A percentile compares a stretch with the other conserved stretches of the same genome.
Conservation (phyloP, 2,888 invertebrate genomes). For the Drosophila picticornis region DNA sequence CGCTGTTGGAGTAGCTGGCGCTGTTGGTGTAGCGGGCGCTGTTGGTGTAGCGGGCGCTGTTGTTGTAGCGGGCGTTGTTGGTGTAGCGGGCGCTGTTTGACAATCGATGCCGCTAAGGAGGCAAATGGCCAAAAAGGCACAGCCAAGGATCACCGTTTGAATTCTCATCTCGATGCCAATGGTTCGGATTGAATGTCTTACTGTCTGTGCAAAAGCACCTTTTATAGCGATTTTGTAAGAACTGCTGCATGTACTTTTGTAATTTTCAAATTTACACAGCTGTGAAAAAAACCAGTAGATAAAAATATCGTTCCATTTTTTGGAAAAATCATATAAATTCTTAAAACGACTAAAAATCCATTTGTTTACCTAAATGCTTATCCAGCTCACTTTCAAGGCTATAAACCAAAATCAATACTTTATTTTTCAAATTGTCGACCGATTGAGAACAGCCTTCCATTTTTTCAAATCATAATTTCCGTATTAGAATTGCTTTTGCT, state of each 20-base stretch:
- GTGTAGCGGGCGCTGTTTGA: no score
- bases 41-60: no score
- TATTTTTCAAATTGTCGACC: not conserved
- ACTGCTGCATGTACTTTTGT: no score
- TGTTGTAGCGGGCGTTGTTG: no score
- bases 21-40: no score
- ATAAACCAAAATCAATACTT: not conserved
- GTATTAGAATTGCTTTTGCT: not conserved
- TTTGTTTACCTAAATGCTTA: not conserved
- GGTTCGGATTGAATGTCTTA: constrained; percentile 2
- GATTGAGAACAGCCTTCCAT: not conserved
- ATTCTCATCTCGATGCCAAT: constrained; percentile 20
- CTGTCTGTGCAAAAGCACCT: not conserved
- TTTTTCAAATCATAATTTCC: no score
- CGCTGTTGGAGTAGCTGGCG: no score
- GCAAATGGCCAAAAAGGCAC: no score
- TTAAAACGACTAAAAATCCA: no score
- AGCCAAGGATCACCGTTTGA: constrained; percentile 18
- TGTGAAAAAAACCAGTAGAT: not conserved
- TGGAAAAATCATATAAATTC: no score
- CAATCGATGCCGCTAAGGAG: no score
- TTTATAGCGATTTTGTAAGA: constrained; percentile 22
- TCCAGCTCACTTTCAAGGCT: not conserved
- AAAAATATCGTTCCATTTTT: not conserved
- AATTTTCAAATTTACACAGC: not conserved